Evolutionary conservation across 2,888 invertebrate species (phyloP).

Genomic region (Belgica antarctica): DNA sequence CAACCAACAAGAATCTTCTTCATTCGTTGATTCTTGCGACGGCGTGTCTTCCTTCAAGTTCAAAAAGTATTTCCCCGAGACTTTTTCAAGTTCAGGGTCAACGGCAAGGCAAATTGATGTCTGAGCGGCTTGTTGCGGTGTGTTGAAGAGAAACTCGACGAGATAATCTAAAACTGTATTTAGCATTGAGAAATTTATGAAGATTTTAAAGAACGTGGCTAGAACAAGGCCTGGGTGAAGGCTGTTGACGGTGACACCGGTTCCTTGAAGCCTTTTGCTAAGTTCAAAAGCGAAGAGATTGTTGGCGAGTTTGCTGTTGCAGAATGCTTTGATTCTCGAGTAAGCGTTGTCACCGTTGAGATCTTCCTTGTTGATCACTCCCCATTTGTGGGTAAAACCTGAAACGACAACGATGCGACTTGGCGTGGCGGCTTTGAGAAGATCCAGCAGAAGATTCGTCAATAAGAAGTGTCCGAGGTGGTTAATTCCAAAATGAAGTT

Average conservation of each 20-base stretch:
- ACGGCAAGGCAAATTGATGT: slow-evolving; percentile 62
- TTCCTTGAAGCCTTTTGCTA: slow-evolving; percentile 56
- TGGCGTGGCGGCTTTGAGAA: slow-evolving; percentile 58
- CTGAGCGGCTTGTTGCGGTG: slow-evolving; percentile 62
- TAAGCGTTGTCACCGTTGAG: slow-evolving; percentile 66
- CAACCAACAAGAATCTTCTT: slow-evolving; percentile 59
- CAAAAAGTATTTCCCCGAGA: slow-evolving; percentile 65
- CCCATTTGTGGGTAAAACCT: slow-evolving; percentile 63
- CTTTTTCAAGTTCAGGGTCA: slow-evolving; percentile 59
- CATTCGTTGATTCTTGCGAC: slow-evolving; percentile 58
- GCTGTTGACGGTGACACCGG: slow-evolving; percentile 65
- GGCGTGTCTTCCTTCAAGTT: slow-evolving; percentile 59
- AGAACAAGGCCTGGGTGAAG: slow-evolving; percentile 70
- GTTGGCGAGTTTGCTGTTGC: slow-evolving; percentile 80
- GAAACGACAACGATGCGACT: slow-evolving; percentile 67
- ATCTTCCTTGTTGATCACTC: slow-evolving; percentile 66
- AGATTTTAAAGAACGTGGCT: slow-evolving; percentile 60
- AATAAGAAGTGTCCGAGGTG: slow-evolving; percentile 65
- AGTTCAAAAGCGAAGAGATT: slow-evolving; percentile 71
- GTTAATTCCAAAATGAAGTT: slow-evolving; percentile 66
- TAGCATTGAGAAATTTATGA: slow-evolving; percentile 51
- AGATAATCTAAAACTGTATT: slow-evolving; percentile 56
- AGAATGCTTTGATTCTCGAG: slow-evolving; percentile 65
- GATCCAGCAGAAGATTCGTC: slow-evolving; percentile 62
- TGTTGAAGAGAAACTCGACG: slow-evolving; percentile 71